Evolutionary conservation across 2,113 vertebrate genomes (phyloP).

Genomic region (Lamprotornis superbus): DNA sequence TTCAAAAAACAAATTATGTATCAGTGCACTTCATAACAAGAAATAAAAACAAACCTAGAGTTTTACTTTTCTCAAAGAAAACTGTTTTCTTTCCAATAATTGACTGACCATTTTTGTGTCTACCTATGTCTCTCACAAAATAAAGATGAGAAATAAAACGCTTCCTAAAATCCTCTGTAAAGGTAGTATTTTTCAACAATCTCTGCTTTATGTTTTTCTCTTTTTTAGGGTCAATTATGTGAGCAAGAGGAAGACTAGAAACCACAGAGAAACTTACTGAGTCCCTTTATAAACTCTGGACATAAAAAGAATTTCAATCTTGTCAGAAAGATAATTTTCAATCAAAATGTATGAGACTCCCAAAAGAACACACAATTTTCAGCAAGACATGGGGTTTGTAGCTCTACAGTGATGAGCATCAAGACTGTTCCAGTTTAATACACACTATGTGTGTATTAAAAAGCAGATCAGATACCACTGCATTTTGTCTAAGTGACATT

Average conservation of each 20-base stretch:
- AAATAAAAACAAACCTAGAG: not conserved
- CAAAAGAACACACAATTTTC: not conserved
- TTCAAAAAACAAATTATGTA: not conserved
- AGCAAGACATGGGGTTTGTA: accelerated
- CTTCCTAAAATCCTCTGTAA: not conserved
- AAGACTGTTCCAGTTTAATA: not conserved
- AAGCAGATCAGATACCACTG: not conserved
- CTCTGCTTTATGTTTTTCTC: not conserved
- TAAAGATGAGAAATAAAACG: not conserved
- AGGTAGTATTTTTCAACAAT: not conserved
- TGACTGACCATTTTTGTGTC: not conserved
- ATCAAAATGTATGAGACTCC: not conserved
- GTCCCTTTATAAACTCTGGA: not conserved
- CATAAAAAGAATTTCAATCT: not conserved
- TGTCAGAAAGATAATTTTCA: not conserved
- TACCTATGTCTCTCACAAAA: not conserved
- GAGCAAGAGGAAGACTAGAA: not conserved
- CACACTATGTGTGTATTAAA: not conserved
- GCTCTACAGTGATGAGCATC: not conserved
- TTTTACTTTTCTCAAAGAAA: not conserved
- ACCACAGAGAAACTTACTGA: not conserved
- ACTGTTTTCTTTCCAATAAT: not conserved
- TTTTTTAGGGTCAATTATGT: slow-evolving; percentile 1
- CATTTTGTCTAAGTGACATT: not conserved
- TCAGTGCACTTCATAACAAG: not conserved